phyloP scores from a whole-genome alignment of 2,113 vertebrate species.

The Trogon surrucura region DNA sequence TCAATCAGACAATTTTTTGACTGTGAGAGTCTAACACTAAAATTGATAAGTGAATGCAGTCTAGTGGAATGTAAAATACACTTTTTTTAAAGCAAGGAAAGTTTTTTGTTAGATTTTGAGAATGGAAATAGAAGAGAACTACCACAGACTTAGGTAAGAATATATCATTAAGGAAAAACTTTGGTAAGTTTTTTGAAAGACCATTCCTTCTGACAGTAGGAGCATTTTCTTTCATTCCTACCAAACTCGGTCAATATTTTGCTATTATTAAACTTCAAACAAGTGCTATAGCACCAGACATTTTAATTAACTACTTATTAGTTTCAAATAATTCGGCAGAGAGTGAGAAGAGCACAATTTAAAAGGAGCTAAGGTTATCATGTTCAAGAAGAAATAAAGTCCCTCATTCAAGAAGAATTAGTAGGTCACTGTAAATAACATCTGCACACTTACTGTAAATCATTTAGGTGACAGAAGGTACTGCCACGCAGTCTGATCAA shows the following conservation, averaged over 20 bases:
- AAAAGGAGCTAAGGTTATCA: slow-evolving; percentile 1
- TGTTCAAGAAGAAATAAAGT: slow-evolving; percentile 14
- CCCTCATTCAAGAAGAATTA: slow-evolving; percentile 36
- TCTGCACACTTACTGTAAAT: slow-evolving; percentile 58
- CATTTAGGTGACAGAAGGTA: slow-evolving; percentile 64
- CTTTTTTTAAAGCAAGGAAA: not conserved
- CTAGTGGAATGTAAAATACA: not conserved
- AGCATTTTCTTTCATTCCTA: not conserved
- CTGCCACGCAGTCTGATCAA: slow-evolving; percentile 61
- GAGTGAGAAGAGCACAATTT: slow-evolving; percentile 9
- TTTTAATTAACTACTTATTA: slow-evolving; percentile 17
- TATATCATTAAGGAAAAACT: not conserved
- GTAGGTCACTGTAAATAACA: slow-evolving; percentile 62
- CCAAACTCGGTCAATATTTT: not conserved
- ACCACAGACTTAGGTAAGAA: not conserved
- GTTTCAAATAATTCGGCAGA: not conserved
- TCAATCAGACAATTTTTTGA: not conserved
- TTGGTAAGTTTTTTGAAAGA: not conserved
- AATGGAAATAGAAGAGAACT: not conserved
- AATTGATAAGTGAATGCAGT: not conserved
- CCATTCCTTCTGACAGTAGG: not conserved
- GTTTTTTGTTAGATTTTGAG: not conserved
- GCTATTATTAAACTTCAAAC: not conserved
- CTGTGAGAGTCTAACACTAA: not conserved
- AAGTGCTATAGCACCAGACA: not conserved